phyloP scores from a whole-genome alignment of 2,797 vertebrate genomes.

The Coccyzus lansbergi region DNA sequence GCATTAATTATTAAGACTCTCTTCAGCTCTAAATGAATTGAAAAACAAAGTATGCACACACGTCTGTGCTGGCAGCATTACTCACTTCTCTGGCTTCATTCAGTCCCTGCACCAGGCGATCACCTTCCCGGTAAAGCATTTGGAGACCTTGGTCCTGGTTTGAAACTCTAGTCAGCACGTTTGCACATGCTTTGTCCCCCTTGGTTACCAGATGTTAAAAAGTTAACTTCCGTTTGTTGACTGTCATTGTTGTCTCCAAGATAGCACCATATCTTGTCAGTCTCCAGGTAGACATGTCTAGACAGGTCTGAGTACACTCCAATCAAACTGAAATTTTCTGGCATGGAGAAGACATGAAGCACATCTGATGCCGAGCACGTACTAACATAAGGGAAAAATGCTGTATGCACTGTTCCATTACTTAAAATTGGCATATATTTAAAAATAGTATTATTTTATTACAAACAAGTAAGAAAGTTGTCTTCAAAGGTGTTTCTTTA shows the following conservation, averaged over 20 bases:
- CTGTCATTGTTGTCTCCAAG: neutral
- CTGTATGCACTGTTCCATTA: neutral
- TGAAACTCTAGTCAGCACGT: accelerated
- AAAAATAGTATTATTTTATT: neutral
- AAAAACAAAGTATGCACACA: neutral
- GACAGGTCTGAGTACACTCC: accelerated
- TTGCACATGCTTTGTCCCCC: neutral
- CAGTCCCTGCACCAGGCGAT: neutral
- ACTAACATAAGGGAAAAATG: neutral
- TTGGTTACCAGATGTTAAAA: neutral
- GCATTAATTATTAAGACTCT: neutral
- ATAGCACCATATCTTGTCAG: neutral
- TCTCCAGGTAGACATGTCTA: neutral
- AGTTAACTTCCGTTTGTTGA: neutral
- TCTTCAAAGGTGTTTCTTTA: neutral
- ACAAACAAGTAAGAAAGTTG: neutral
- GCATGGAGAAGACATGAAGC: neutral
- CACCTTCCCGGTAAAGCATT: neutral
- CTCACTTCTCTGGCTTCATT: neutral
- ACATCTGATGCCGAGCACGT: neutral
- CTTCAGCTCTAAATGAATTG: neutral
- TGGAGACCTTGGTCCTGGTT: neutral
- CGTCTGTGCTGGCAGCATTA: neutral
- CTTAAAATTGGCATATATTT: accelerated
- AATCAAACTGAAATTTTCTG: accelerated